phyloP scores from a whole-genome alignment of 2,113 vertebrate species.

The Macquaria ambigua region DNA sequence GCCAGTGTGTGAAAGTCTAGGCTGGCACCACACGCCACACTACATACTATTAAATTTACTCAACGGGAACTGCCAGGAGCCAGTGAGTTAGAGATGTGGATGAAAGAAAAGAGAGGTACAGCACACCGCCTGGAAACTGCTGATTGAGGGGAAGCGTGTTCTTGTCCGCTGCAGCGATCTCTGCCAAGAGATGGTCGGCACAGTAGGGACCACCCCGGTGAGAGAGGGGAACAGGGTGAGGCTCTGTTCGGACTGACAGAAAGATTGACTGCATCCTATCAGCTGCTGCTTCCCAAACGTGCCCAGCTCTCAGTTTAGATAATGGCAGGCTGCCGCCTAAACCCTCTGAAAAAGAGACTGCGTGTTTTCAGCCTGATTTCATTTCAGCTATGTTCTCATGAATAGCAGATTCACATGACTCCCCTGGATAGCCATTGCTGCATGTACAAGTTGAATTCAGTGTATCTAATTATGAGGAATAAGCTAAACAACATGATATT shows the following conservation, averaged over 20 bases:
- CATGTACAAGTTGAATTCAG: constrained; percentile 6
- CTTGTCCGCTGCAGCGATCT: constrained; percentile 53
- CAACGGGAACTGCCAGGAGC: constrained; percentile 13
- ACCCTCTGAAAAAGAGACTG: constrained; percentile 37
- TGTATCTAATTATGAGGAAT: constrained; percentile 22
- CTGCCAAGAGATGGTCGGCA: constrained; percentile 61
- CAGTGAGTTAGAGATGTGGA: constrained; percentile 1
- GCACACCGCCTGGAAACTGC: constrained; percentile 79
- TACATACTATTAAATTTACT: constrained; percentile 14
- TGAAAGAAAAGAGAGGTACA: constrained; percentile 24
- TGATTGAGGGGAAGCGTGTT: constrained; percentile 72
- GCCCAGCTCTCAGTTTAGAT: constrained; percentile 43
- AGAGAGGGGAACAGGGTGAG: constrained; percentile 61
- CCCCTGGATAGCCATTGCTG: constrained; percentile 11
- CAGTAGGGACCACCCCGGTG: constrained; percentile 62
- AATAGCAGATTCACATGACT: constrained; percentile 40
- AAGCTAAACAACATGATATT: neutral
- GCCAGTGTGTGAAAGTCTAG: neutral
- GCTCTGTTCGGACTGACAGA: constrained; percentile 64
- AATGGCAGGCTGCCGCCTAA: constrained; percentile 43
- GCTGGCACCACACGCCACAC: constrained; percentile 20
- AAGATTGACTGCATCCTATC: constrained; percentile 76
- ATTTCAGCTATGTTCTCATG: constrained; percentile 45
- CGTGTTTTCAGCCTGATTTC: constrained; percentile 46
- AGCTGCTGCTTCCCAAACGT: constrained; percentile 60